Evolutionary conservation across 2,113 vertebrate species (phyloP), one percentile per base, ranked within the genome.

Genomic region (Archilochus colubris): DNA sequence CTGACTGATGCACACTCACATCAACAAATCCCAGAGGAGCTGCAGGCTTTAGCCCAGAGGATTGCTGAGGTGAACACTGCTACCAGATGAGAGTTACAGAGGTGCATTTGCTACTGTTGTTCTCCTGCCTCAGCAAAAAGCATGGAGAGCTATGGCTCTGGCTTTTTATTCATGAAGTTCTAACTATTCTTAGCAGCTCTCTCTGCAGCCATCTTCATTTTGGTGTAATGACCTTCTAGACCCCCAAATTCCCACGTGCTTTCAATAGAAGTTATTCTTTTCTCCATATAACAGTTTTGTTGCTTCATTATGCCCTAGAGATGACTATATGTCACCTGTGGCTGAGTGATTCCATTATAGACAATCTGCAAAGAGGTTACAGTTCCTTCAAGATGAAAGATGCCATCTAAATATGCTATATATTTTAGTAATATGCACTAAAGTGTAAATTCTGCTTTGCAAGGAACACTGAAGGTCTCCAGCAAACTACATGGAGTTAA

Each of bases 361-460:
- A 48, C 78, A 92, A 79, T 83, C 77, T 85, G 50, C 74, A 95
- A 85, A 89, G 64, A 88, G 78, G 58, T 91, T 88, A 80, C n/a
- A 51, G 38, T 79, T 68, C 68, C 64, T 94, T 91, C 92, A 92
- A 67, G 70, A 94, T 73, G 68, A 89, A 91, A 90, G 64, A 88
- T 85, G n/a, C 14, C 43, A 67, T 75, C 62, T 70, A 81, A 92
- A 91, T 73, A 67, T 84, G 59, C 86, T 92, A 88, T 80, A 75
- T 93, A 69, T 91, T 96, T 92, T 74, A 88, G 91, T 85, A 94
- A 95, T 92, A 91, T 72, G 50, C 89, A 91, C 46, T 96, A 91
- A 90, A 95, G 44, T 79, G 81, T 75, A 90, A 96, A 90, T 91
- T 94, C 73, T 93, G 62, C 54, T 77, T 91, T 91, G 67, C 81